phyloP scores from a whole-genome alignment of 2,113 vertebrate genomes.

The Syngnathus typhle region DNA sequence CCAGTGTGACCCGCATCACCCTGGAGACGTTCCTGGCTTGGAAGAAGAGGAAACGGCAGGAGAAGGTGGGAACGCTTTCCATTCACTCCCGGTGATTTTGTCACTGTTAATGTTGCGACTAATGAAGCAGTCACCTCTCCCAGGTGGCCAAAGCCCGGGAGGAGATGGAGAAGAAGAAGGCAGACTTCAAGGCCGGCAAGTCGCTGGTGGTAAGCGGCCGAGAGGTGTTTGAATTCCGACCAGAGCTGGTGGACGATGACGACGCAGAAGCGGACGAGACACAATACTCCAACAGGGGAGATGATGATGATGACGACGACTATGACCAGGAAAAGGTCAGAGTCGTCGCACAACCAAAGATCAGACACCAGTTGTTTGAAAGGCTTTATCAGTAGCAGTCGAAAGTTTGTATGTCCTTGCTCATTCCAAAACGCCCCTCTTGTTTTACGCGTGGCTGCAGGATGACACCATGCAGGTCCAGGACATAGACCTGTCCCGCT shows the following conservation, averaged over 20 bases:
- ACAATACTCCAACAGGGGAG: conserved; percentile 67
- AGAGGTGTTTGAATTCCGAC: conserved; percentile 95
- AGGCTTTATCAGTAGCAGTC: too few species aligned
- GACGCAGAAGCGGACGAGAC: conserved; percentile 92
- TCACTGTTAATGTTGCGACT: too few species aligned
- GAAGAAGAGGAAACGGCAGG: conserved; percentile 98
- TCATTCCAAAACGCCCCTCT: too few species aligned
- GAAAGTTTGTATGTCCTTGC: too few species aligned
- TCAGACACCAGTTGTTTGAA: neutral
- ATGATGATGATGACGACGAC: conserved; percentile 58
- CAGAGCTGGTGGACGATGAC: conserved; percentile 89
- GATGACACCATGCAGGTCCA: conserved; percentile 68
- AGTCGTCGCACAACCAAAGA: neutral
- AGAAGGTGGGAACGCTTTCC: conserved; percentile 68
- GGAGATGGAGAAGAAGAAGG: conserved; percentile 95
- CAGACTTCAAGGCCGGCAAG: conserved; percentile 93
- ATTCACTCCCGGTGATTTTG: neutral
- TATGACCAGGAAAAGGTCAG: conserved; percentile 20
- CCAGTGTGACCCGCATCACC: conserved; percentile 93
- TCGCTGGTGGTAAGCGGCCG: conserved; percentile 91
- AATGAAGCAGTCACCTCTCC: neutral
- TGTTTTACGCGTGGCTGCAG: conserved; percentile 51
- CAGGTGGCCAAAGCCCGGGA: conserved; percentile 78
- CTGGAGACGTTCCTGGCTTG: conserved; percentile 96
- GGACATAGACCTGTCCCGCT: conserved; percentile 87